Percentiles rank a stretch among this genome's conserved stretches.
phyloP scores from a whole-genome alignment of 2,113 vertebrate species.

The Pantherophis guttatus region DNA sequence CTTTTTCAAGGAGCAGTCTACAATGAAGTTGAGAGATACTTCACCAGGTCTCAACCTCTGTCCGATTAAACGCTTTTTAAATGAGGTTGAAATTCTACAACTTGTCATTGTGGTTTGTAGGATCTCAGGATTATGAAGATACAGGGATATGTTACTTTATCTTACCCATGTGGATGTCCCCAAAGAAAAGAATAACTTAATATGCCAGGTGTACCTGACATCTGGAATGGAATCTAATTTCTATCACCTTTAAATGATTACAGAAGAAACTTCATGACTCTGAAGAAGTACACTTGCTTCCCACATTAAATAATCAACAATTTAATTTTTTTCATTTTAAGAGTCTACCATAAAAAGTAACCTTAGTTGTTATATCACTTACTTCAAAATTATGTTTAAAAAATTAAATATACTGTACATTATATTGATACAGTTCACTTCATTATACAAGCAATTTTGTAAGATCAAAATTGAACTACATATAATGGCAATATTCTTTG shows the following conservation, averaged over 20 bases:
- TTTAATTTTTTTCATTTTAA: background rate
- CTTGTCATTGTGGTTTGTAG: background rate
- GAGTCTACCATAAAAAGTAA: background rate
- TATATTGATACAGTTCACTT: background rate
- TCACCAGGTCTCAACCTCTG: background rate
- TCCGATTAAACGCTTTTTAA: background rate
- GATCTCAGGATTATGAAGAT: background rate
- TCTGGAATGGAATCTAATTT: background rate
- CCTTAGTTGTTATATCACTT: background rate
- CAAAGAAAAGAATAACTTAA: background rate
- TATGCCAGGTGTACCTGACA: background rate
- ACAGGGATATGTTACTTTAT: background rate
- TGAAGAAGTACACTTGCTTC: background rate
- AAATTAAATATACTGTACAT: background rate
- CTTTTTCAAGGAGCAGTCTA: background rate
- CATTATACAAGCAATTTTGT: background rate
- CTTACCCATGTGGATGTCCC: background rate
- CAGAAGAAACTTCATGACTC: background rate
- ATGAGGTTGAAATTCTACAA: background rate
- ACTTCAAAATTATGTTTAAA: background rate
- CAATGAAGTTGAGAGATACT: background rate
- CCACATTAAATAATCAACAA: background rate
- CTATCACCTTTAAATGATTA: background rate
- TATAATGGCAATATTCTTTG: background rate
- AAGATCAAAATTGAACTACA: background rate